Evolutionary conservation across 64 coral and sea anemone species (phyloP), one percentile per base, ranked within the genome.

Genomic region (Orbicella faveolata): DNA sequence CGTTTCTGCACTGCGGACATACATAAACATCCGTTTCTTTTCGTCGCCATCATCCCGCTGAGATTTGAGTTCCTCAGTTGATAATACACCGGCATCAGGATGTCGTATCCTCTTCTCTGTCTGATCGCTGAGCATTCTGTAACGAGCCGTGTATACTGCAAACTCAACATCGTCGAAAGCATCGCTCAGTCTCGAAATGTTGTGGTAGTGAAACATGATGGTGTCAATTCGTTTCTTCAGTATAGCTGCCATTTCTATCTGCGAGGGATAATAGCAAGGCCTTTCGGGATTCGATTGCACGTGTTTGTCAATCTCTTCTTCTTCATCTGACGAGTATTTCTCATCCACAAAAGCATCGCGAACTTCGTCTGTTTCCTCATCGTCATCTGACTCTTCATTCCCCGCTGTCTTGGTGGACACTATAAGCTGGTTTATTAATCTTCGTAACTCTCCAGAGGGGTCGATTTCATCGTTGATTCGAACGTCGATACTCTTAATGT

Each of bases 71-170:
- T 92, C 90, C 53, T 92, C 21, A 6, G 73, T 54, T 18, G 90
- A 61, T 52, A 92, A 76, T 36, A 92, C 90, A 16, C 90, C 90
- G 9, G 83, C 90, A 57, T 92, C 83, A 65, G 90, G 90, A 73
- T 92, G 90, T 51, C 34, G 44, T n/a, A 92, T 63, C 34, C 90
- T 74, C 52, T 92, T 83, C 21, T 92, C 90, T 26, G 90, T 92
- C 63, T 92, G 90, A 75, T 92, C 76, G 51, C 83, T 92, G 61
- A 92, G 76, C 90, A 92, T 92, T 69, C 90, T 34, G 84, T 54
- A 92, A 37, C 90, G 86, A 14, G 90, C 90, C 55, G 90, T 92
- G 90, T 92, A 92, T 35, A 92, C 76, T 54, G 79, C 83, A 68
- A 92, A 92, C 2, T 92, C 76, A 12, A 92, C 75, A 79, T 87